These are phyloP conservation scores for Chlorops oryzae DNA, from an alignment of 1,140 invertebrate genomes.

Conservation along the genomic window DNA sequence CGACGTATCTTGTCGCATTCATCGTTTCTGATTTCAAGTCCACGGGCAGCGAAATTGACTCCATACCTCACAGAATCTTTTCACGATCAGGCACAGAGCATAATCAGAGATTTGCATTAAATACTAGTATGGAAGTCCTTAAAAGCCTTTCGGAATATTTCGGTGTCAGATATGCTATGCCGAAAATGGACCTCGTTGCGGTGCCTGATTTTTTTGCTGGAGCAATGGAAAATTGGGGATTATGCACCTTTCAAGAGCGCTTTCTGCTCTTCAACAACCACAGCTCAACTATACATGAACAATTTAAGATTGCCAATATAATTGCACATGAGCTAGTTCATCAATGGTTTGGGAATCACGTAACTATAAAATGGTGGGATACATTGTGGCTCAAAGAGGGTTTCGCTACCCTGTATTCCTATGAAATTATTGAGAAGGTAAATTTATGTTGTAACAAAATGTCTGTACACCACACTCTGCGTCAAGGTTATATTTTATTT, in stretches of 20 bases:
- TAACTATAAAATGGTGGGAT: conserved; percentile 57
- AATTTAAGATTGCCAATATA: conserved; percentile 53
- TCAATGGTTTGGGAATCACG: conserved; percentile 64
- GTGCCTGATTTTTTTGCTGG: conserved; percentile 44
- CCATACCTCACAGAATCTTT: conserved; percentile 36
- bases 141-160: conserved; percentile 34
- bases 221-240: conserved; percentile 47
- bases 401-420: conserved; percentile 49
- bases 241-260: conserved; percentile 42
- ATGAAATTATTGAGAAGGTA: conserved; percentile 10
- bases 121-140: conserved; percentile 33
- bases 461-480: too few species aligned
- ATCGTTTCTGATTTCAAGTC: conserved; percentile 51
- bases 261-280: conserved; percentile 33
- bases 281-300: conserved; percentile 35
- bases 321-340: conserved; percentile 61
- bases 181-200: conserved; percentile 41
- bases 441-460: too few species aligned
- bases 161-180: conserved; percentile 27
- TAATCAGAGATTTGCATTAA: conserved; percentile 38
- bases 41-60: conserved; percentile 38
- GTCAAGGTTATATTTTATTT: too few species aligned
- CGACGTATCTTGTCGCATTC: conserved; percentile 40
- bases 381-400: conserved; percentile 58
- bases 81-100: conserved; percentile 34